Percentiles rank a stretch among this genome's conserved stretches.
Evolutionary conservation across 1,140 invertebrate genomes (phyloP).

Genomic region (Oscheius sp.): DNA sequence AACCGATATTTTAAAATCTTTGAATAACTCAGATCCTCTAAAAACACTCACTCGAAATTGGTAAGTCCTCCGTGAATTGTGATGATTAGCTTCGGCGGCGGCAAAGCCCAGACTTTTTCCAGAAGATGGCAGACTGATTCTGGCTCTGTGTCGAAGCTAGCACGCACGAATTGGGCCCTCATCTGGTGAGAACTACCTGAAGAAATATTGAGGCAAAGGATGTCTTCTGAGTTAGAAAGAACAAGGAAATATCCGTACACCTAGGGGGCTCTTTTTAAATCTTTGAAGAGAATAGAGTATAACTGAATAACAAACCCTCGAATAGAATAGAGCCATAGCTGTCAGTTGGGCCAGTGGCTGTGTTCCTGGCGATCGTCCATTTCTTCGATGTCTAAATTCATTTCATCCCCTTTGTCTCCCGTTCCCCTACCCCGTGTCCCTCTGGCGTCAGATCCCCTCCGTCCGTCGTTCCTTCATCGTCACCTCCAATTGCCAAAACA

Average conservation of each 20-base stretch:
- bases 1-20: constrained; percentile 1
- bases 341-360: constrained; percentile 71
- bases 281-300: not conserved
- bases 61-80: constrained; percentile 94
- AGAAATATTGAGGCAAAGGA: no score
- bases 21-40: not conserved
- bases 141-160: constrained; percentile 87
- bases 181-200: constrained; percentile 78
- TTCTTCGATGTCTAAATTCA: constrained; percentile 15
- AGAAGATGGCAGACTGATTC: constrained; percentile 86
- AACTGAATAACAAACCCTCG: constrained; percentile 67
- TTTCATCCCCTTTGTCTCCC: not conserved
- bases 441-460: no score
- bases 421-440: not conserved
- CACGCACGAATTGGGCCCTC: constrained; percentile 87
- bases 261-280: not conserved
- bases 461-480: constrained; percentile 19
- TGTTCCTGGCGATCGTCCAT: constrained; percentile 50
- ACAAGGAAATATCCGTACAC: not conserved
- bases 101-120: constrained; percentile 86
- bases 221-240: not conserved
- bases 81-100: constrained; percentile 89
- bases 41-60: constrained; percentile 77
- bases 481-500: not conserved
- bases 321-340: constrained; percentile 96